Evolutionary conservation across 1,140 invertebrate species (phyloP), one percentile per base, ranked within the genome.

Genomic region (Caenorhabditis inopinata): DNA sequence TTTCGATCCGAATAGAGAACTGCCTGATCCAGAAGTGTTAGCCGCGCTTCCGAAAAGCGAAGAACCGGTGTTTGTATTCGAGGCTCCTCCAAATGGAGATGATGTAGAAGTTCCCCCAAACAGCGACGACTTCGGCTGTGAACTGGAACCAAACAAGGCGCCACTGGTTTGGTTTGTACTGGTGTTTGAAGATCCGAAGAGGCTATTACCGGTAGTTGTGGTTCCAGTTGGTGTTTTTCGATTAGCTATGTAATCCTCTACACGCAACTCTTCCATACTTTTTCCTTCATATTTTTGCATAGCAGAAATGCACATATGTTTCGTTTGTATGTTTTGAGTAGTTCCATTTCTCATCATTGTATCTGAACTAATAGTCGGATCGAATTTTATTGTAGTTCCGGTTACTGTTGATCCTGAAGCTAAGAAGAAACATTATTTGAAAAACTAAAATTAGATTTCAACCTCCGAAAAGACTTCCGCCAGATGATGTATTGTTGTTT

Each of bases 241-340:
- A 76, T 94, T 94, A 12, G 93, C 93, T 42, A 91, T 88, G 90
- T 98, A 98, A 90, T 99, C 96, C 89, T 98, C 96, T 27, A 94
- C 89, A 58, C 96, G 91, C 1, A 99, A 89, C 89, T 98, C 96
- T 89, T 83, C 82, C 16, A 83, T 35, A 48, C 77, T 58, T 45
- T 83, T 83, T 2, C 35, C 49, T 6, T 62, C 45, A 42, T 83
- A 83, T 79, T 79, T 49, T 18, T 62, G 68, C 82, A 83, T 83
- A 3, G 82, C 82, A 1, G 79, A 78, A 46, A 83, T 83, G 74
- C 78, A 79, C 48, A 83, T 83, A 48, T 80, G 82, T 32, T 80
- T 83, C 11, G 82, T 83, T 2, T 79, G 29, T 14, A 76, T 83
- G 3, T n/a, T 75, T n/a, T 75, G 68, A 21, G 62, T 45, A n/a